Conservation (phyloP, 1,140 invertebrate species). For the Polypedilum vanderplanki region DNA sequence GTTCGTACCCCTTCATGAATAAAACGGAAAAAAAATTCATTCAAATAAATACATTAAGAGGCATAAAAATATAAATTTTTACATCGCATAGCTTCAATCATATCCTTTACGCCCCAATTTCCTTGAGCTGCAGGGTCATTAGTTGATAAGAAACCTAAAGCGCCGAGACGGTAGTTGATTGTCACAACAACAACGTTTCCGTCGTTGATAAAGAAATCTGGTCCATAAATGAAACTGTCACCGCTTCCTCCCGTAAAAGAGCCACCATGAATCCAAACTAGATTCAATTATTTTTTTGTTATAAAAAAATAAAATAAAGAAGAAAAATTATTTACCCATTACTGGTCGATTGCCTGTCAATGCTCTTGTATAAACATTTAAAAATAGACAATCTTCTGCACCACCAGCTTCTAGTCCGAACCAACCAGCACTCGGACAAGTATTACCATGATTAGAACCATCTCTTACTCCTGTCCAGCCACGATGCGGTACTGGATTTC, state of each 20-base stretch:
- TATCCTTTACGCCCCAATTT: conserved; percentile 58
- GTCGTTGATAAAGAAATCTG: conserved; percentile 53
- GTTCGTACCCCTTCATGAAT: conserved; percentile 51
- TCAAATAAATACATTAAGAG: too few relatives aligned
- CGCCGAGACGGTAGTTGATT: conserved; percentile 62
- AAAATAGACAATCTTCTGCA: conserved; percentile 63
- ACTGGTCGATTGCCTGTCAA: conserved; percentile 16
- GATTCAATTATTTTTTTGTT: conserved; percentile 49
- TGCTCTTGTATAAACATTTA: conserved; percentile 60
- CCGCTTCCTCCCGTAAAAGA: conserved; percentile 53
- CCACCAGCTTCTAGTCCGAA: conserved; percentile 38
- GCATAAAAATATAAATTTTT: too few relatives aligned
- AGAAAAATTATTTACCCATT: neutral
- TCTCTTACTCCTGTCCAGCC: conserved; percentile 48
- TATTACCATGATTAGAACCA: conserved; percentile 45
- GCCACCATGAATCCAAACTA: conserved; percentile 67
- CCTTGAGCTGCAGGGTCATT: conserved; percentile 49
- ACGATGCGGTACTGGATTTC: conserved; percentile 45
- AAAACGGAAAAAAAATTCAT: too few relatives aligned
- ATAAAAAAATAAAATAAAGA: neutral
- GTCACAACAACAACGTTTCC: conserved; percentile 57
- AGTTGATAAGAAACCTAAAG: conserved; percentile 53
- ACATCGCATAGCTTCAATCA: conserved; percentile 51
- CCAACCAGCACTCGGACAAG: conserved; percentile 45
- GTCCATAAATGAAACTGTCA: conserved; percentile 44